phyloP scores from a whole-genome alignment of 2,888 invertebrate genomes.

The Amiota communis region DNA sequence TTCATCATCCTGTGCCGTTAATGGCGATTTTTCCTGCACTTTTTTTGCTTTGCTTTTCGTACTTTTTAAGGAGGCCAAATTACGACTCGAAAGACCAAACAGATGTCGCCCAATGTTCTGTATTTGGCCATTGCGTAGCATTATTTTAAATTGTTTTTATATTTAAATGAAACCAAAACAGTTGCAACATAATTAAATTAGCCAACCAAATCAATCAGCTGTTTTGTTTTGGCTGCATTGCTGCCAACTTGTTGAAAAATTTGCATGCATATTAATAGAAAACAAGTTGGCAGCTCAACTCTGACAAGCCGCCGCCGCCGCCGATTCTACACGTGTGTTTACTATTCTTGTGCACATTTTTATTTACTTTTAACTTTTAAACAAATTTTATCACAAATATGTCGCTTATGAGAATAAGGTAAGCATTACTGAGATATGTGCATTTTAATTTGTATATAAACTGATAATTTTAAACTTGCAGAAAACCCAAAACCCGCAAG shows the following conservation, averaged over 20 bases:
- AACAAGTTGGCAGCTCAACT: slow-evolving; percentile 21
- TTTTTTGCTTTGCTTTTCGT: slow-evolving; percentile 15
- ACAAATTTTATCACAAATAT: slow-evolving; percentile 49
- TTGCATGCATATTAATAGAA: neutral
- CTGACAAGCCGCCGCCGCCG: neutral
- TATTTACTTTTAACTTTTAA: slow-evolving; percentile 24
- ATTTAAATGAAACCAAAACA: too few relatives aligned
- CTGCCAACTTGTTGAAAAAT: neutral
- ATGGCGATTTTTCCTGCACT: neutral
- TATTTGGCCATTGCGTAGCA: slow-evolving; percentile 50
- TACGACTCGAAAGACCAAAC: slow-evolving; percentile 32
- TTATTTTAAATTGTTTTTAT: slow-evolving; percentile 31
- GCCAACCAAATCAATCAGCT: too few relatives aligned
- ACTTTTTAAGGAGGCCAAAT: slow-evolving; percentile 37
- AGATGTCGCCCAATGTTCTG: slow-evolving; percentile 39
- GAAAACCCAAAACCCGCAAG: slow-evolving; percentile 90
- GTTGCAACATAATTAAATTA: too few relatives aligned
- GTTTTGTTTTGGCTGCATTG: neutral
- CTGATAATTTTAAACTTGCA: slow-evolving; percentile 65
- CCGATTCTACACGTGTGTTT: slow-evolving; percentile 53
- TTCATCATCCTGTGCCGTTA: slow-evolving; percentile 36
- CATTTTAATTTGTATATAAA: neutral
- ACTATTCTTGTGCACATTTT: slow-evolving; percentile 25
- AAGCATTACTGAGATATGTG: neutral
- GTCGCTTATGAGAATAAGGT: slow-evolving; percentile 72